Percentiles rank a stretch among this genome's conserved stretches.
Evolutionary conservation across 2,888 invertebrate genomes (phyloP).

Genomic region (Tenthredo livida): DNA sequence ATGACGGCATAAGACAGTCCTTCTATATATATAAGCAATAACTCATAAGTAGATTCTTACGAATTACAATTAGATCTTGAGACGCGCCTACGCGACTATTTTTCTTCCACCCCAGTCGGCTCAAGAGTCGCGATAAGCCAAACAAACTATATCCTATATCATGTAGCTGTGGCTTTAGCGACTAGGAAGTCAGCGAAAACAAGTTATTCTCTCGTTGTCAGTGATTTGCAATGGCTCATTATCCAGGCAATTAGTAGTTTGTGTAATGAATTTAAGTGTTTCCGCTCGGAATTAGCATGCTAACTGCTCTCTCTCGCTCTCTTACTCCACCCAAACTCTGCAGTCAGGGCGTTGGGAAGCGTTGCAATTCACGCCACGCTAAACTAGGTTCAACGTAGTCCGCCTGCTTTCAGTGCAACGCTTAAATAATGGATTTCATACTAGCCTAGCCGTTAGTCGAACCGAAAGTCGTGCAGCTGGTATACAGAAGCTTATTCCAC

Average conservation of each 20-base stretch:
- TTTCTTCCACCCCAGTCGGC: not conserved
- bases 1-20: conserved; percentile 23
- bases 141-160: conserved; percentile 34
- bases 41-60: conserved; percentile 16
- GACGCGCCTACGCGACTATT: conserved; percentile 28
- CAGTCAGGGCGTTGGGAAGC: conserved; percentile 57
- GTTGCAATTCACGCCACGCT: conserved; percentile 62
- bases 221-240: conserved; percentile 72
- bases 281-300: conserved; percentile 71
- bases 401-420: conserved; percentile 18
- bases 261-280: conserved; percentile 74
- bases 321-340: conserved; percentile 57
- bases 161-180: not conserved
- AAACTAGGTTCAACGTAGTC: conserved; percentile 57
- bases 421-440: conserved; percentile 49
- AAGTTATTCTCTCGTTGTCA: conserved; percentile 61
- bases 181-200: conserved; percentile 37
- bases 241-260: conserved; percentile 72
- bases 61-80: conserved; percentile 37
- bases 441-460: conserved; percentile 12
- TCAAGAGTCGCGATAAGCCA: not conserved
- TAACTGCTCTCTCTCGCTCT: conserved; percentile 62
- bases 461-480: not conserved
- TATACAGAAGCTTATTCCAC: not conserved
- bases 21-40: conserved; percentile 30